Conservation (phyloP, 2,113 vertebrate genomes). For the Silurus glanis region DNA sequence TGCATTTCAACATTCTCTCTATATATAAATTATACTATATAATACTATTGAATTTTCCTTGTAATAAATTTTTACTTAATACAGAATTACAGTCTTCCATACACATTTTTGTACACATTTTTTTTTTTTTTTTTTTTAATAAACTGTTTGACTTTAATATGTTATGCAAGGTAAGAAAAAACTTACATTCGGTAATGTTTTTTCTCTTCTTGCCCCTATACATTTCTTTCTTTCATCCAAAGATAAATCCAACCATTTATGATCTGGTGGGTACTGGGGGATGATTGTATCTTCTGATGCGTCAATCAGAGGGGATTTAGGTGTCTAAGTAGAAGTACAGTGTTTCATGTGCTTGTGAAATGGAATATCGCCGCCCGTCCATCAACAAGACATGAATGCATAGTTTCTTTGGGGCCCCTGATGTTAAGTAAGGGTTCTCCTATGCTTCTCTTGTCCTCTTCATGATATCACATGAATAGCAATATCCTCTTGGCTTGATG, state of each 20-base stretch:
- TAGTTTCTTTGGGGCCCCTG: neutral
- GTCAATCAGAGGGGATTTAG: constrained; percentile 10
- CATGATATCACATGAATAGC: constrained; percentile 16
- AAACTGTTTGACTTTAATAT: too few species aligned
- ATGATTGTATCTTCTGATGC: neutral
- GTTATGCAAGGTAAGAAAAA: neutral
- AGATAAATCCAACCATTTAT: neutral
- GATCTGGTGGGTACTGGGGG: neutral
- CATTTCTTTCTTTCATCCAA: neutral
- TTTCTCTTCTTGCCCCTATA: neutral
- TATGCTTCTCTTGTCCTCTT: constrained; percentile 4
- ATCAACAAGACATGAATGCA: neutral
- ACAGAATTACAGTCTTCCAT: neutral
- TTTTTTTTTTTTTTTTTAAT: too few species aligned
- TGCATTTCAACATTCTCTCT: neutral
- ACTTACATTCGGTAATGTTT: neutral
- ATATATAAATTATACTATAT: neutral
- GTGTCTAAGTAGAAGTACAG: neutral
- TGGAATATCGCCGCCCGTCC: constrained; percentile 1
- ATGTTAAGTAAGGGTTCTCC: neutral
- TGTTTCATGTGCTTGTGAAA: constrained; percentile 1
- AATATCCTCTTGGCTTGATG: constrained; percentile 19
- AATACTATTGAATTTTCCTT: neutral
- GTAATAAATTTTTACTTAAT: neutral
- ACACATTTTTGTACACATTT: neutral